Conservation (phyloP, 2,113 vertebrate genomes). For the Choloepus hoffmanni region DNA sequence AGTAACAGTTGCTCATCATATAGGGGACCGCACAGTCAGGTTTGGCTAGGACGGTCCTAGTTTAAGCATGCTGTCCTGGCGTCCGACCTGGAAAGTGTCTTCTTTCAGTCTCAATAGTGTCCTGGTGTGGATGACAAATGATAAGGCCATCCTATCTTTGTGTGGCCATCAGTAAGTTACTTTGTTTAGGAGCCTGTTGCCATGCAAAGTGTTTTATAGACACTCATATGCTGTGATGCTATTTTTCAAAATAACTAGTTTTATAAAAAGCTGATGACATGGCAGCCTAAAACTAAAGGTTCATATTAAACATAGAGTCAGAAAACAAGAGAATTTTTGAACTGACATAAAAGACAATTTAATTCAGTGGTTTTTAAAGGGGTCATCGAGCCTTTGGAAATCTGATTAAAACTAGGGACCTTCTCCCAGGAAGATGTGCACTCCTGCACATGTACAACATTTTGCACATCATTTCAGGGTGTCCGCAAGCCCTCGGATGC, state of each 20-base stretch:
- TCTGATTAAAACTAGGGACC: background rate
- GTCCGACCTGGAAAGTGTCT: background rate
- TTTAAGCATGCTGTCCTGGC: background rate
- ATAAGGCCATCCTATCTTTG: background rate
- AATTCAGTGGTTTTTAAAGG: background rate
- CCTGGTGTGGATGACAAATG: background rate
- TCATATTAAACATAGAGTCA: background rate
- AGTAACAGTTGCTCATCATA: background rate
- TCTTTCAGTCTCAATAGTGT: background rate
- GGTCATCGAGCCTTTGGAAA: background rate
- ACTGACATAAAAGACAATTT: background rate
- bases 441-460: background rate
- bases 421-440: background rate
- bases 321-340: conserved; percentile 5
- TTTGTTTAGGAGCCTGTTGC: background rate
- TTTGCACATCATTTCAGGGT: background rate
- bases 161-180: background rate
- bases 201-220: background rate
- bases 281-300: background rate
- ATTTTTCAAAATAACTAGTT: background rate
- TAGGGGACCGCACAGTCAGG: background rate
- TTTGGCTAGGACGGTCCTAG: background rate
- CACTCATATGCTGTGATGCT: background rate
- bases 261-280: background rate
- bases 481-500: background rate